Evolutionary conservation across 2,888 invertebrate species (phyloP).

Genomic region (Rotaria sp.): DNA sequence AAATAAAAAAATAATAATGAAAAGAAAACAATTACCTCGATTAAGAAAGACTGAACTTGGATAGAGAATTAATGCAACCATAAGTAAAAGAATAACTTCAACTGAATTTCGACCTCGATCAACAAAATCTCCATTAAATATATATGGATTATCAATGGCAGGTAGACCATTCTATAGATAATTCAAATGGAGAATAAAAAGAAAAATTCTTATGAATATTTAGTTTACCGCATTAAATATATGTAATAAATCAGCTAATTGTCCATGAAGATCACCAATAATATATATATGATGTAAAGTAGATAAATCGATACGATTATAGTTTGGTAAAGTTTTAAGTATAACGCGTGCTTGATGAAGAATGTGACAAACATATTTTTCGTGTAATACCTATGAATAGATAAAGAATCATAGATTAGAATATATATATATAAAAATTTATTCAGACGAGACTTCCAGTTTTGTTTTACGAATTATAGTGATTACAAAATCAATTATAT

Average conservation of each 20-base stretch:
- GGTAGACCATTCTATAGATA: slow-evolving; percentile 76
- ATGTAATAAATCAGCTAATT: slow-evolving; percentile 80
- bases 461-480: background rate
- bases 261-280: slow-evolving; percentile 85
- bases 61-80: slow-evolving; percentile 72
- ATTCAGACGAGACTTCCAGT: background rate
- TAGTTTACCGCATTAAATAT: slow-evolving; percentile 60
- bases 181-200: background rate
- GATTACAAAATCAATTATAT: too few relatives aligned
- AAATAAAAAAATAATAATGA: too few relatives aligned
- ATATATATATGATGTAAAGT: slow-evolving; percentile 81
- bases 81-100: slow-evolving; percentile 72
- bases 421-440: too few relatives aligned
- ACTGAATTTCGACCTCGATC: slow-evolving; percentile 80
- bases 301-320: slow-evolving; percentile 75
- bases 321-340: slow-evolving; percentile 72
- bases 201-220: background rate
- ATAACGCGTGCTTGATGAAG: slow-evolving; percentile 70
- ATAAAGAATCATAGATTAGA: too few relatives aligned
- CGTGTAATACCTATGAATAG: slow-evolving; percentile 65
- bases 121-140: slow-evolving; percentile 90
- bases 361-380: slow-evolving; percentile 74
- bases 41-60: slow-evolving; percentile 79
- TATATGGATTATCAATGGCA: slow-evolving; percentile 78
- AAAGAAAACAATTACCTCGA: slow-evolving; percentile 70